Conservation (phyloP, 2,888 invertebrate genomes). For the Platycheirus rosarum region DNA sequence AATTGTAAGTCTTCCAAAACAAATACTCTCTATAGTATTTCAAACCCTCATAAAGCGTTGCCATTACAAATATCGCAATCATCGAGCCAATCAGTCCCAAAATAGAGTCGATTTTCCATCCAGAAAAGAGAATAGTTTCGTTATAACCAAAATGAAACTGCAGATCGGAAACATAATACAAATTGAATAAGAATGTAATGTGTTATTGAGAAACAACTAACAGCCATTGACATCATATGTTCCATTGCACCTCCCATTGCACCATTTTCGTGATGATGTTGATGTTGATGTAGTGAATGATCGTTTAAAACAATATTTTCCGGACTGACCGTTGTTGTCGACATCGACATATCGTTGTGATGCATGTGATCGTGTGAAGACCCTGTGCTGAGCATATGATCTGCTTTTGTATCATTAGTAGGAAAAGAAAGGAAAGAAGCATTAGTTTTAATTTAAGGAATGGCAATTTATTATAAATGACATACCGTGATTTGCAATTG, state of each 20-base stretch:
- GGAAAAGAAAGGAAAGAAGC: too few relatives aligned
- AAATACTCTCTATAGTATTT: constrained; percentile 89
- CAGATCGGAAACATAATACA: constrained; percentile 77
- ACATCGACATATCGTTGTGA: constrained; percentile 38
- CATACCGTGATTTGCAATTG: not conserved
- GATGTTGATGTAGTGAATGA: constrained; percentile 58
- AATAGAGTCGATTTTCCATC: constrained; percentile 89
- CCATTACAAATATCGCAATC: constrained; percentile 95
- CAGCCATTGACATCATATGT: constrained; percentile 83
- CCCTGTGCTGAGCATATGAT: constrained; percentile 67
- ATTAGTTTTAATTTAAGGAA: too few relatives aligned
- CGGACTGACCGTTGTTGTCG: constrained; percentile 71
- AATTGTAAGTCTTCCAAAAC: constrained; percentile 93
- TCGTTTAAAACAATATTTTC: constrained; percentile 37
- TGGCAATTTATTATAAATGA: too few relatives aligned
- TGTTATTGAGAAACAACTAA: constrained; percentile 73
- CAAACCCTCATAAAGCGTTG: constrained; percentile 95
- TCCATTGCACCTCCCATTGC: constrained; percentile 75
- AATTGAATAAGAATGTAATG: not conserved
- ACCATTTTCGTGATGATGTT: constrained; percentile 60
- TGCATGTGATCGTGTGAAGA: constrained; percentile 71
- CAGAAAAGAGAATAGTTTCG: constrained; percentile 91
- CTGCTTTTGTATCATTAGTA: too few relatives aligned
- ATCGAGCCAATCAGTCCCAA: constrained; percentile 94
- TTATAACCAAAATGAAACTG: constrained; percentile 91